Conservation (phyloP, 1,140 invertebrate species). For the Dinoponera quadriceps region DNA sequence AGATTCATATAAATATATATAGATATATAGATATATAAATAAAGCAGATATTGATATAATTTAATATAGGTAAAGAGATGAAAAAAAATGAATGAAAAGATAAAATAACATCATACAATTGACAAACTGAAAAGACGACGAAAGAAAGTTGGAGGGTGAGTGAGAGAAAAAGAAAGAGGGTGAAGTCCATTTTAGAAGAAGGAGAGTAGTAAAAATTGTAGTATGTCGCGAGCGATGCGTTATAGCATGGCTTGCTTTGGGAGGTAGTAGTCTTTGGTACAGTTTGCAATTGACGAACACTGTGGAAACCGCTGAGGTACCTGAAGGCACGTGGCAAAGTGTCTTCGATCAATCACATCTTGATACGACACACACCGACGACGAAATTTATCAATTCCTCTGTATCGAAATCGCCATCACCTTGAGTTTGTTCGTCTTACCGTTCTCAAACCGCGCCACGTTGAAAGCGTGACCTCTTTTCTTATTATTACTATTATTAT, state of each 20-base stretch:
- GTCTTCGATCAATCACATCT: not conserved
- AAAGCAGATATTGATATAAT: constrained; percentile 83
- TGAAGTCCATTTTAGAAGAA: constrained; percentile 48
- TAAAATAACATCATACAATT: constrained; percentile 78
- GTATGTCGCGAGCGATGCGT: constrained; percentile 77
- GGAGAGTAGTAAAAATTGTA: constrained; percentile 54
- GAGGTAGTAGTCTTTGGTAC: constrained; percentile 45
- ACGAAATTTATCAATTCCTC: constrained; percentile 1
- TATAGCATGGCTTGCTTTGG: constrained; percentile 78
- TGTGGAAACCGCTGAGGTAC: constrained; percentile 44
- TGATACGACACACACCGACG: not conserved
- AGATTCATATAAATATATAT: constrained; percentile 77
- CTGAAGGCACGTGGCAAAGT: constrained; percentile 29
- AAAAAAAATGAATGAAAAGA: constrained; percentile 74
- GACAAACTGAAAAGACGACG: constrained; percentile 69
- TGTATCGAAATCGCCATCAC: constrained; percentile 17
- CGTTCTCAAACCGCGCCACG: constrained; percentile 10
- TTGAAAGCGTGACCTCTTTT: no score
- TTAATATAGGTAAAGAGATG: constrained; percentile 78
- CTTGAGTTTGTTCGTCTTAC: constrained; percentile 48
- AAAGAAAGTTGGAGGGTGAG: constrained; percentile 45
- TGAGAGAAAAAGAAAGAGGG: constrained; percentile 67
- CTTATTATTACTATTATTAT: no score
- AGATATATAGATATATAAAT: constrained; percentile 79
- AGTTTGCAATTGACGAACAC: constrained; percentile 41